Evolutionary conservation across 2,113 vertebrate genomes (phyloP).

Genomic region (Nothocercus julius): DNA sequence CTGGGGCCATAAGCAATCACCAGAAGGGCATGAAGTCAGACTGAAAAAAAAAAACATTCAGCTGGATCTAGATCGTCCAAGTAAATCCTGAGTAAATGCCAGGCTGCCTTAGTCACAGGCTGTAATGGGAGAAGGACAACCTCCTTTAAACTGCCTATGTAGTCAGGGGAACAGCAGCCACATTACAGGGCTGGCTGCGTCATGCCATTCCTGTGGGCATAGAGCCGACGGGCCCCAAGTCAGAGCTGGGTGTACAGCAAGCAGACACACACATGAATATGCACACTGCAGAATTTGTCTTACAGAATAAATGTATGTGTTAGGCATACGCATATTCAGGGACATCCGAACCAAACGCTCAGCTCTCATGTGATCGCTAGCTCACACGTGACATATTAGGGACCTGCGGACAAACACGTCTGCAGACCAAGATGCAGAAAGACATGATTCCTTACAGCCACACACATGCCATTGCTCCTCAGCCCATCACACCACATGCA

Average conservation of each 20-base stretch:
- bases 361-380: fast-evolving
- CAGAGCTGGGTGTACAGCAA: neutral
- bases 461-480: neutral
- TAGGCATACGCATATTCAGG: fast-evolving
- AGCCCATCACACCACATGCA: neutral
- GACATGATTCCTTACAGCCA: neutral
- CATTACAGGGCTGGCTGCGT: neutral
- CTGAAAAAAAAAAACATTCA: neutral
- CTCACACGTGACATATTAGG: neutral
- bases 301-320: fast-evolving
- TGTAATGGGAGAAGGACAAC: neutral
- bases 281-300: neutral
- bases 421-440: neutral
- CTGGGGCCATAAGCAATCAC: constrained; percentile 2
- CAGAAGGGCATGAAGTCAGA: constrained; percentile 45
- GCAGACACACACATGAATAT: neutral
- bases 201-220: fast-evolving
- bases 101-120: constrained; percentile 20
- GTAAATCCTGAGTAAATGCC: constrained; percentile 62
- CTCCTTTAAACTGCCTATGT: neutral
- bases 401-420: neutral
- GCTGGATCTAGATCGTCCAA: constrained; percentile 26
- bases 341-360: neutral
- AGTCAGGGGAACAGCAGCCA: neutral
- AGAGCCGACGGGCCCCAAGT: fast-evolving